Percentiles rank a stretch among this genome's conserved stretches.
Evolutionary conservation across 92 coral and sea anemone species (phyloP).

Genomic region (Anthopleura xanthogrammica): DNA sequence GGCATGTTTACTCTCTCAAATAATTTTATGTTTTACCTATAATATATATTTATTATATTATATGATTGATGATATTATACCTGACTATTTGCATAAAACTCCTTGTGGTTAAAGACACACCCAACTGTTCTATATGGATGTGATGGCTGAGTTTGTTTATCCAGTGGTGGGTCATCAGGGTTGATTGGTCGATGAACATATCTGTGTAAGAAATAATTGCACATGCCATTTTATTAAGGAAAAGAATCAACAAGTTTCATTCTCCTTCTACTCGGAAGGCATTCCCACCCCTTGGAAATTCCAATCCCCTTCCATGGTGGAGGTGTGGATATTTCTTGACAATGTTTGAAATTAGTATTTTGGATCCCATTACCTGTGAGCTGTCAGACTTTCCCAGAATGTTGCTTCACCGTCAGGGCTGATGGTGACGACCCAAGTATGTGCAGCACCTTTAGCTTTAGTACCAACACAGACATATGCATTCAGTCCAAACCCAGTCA

Average conservation of each 20-base stretch:
- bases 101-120: constrained; percentile 86
- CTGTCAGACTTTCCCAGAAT: constrained; percentile 99
- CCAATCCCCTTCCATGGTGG: too few species aligned
- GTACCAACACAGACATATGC: constrained; percentile 85
- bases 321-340: neutral
- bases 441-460: constrained; percentile 90
- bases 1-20: too few species aligned
- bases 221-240: neutral
- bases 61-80: neutral
- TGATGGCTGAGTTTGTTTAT: constrained; percentile 67
- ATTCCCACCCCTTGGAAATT: too few species aligned
- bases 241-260: too few species aligned
- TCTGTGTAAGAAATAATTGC: constrained; percentile 30
- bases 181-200: constrained; percentile 81
- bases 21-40: too few species aligned
- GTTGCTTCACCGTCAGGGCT: constrained; percentile 92
- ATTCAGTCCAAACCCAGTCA: constrained; percentile 3
- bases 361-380: constrained; percentile 77
- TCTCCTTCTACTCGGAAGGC: too few species aligned
- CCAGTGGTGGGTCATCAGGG: constrained; percentile 96
- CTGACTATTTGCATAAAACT: constrained; percentile 81
- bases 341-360: neutral
- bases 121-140: constrained; percentile 96
- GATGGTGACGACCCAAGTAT: constrained; percentile 93
- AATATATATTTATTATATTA: too few species aligned